These are phyloP conservation scores for Dusona sp. DNA, from an alignment of 2,888 invertebrate genomes.

Conservation along the genomic window DNA sequence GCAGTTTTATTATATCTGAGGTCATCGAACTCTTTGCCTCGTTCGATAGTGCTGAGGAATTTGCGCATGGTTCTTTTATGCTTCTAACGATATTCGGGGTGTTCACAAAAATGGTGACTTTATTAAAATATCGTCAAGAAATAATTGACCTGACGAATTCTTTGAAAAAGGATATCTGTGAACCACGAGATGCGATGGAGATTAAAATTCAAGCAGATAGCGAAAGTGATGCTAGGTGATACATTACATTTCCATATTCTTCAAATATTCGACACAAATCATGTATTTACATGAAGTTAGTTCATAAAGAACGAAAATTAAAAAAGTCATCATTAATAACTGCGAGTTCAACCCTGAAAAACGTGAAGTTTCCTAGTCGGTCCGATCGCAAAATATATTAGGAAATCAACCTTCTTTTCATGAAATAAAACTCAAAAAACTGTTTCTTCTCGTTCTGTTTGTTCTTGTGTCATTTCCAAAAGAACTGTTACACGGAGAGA, in stretches of 20 bases:
- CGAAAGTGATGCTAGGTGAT: conserved; percentile 47
- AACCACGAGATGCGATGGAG: conserved; percentile 32
- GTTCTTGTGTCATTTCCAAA: too few relatives aligned
- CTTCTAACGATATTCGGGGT: conserved; percentile 60
- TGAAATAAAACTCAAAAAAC: too few relatives aligned
- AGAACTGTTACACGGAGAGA: too few relatives aligned
- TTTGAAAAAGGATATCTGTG: conserved; percentile 43
- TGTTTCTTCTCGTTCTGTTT: too few relatives aligned
- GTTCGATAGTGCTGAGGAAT: conserved; percentile 57
- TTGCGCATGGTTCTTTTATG: conserved; percentile 62
- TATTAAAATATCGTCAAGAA: conserved; percentile 54
- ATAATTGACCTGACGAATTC: conserved; percentile 47
- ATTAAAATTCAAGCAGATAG: conserved; percentile 22
- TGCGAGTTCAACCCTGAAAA: too few relatives aligned
- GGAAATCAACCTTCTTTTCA: too few relatives aligned
- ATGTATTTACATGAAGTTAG: too few relatives aligned
- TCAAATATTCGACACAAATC: not conserved
- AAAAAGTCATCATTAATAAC: too few relatives aligned
- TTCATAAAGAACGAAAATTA: too few relatives aligned
- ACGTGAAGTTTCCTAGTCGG: too few relatives aligned
- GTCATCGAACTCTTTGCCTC: conserved; percentile 65
- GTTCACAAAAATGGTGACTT: conserved; percentile 57
- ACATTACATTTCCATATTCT: not conserved
- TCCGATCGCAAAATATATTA: too few relatives aligned
- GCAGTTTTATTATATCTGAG: conserved; percentile 57